phyloP scores from a whole-genome alignment of 2,113 vertebrate genomes.

The Narcine bancroftii region DNA sequence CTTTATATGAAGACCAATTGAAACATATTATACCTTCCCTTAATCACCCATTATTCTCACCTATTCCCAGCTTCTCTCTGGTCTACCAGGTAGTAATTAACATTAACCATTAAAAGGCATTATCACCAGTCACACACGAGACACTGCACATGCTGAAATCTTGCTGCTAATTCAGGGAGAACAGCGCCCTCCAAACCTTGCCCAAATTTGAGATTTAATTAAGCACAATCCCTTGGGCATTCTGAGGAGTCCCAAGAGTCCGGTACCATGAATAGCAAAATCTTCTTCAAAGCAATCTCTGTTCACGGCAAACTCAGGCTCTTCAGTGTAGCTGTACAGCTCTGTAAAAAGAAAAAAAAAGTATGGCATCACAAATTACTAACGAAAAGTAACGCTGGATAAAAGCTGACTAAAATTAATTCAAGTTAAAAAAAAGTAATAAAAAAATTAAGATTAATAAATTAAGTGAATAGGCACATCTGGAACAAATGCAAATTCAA shows the following conservation, averaged over 20 bases:
- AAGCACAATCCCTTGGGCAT: not conserved
- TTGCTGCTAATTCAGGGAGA: no score
- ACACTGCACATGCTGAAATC: no score
- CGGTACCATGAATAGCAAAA: conserved; percentile 76
- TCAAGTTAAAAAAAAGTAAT: no score
- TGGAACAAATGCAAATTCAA: no score
- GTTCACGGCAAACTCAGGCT: conserved; percentile 80
- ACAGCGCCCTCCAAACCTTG: not conserved
- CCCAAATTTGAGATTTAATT: not conserved
- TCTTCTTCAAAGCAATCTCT: conserved; percentile 89
- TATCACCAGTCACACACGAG: no score
- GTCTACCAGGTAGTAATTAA: not conserved
- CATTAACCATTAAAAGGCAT: not conserved
- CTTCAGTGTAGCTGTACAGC: conserved; percentile 95
- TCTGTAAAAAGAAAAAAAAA: conserved; percentile 56
- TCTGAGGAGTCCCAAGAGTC: not conserved
- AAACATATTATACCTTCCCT: not conserved
- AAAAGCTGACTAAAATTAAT: no score
- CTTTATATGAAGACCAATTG: no score
- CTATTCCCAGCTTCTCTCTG: not conserved
- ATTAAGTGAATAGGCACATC: no score
- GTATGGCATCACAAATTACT: not conserved
- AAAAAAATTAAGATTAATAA: no score
- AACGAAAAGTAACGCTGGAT: not conserved
- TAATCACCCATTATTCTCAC: not conserved